Percentiles rank a stretch among this genome's conserved stretches.
These are phyloP conservation scores for Brenthis daphne DNA, from an alignment of 2,888 invertebrate genomes.

Conservation along the genomic window DNA sequence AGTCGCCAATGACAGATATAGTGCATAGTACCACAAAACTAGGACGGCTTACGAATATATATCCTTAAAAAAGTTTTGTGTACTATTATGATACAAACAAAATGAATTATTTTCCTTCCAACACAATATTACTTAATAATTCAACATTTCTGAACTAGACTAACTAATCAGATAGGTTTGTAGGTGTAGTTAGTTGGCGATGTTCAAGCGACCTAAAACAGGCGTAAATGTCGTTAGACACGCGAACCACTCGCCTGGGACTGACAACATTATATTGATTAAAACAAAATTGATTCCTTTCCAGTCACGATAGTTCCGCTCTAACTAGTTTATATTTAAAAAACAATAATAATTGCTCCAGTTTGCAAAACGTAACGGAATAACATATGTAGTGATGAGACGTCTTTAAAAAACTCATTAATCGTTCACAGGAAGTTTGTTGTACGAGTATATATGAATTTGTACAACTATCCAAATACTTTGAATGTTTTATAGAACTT, in stretches of 20 bases:
- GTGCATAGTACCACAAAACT: too few species aligned
- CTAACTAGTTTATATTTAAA: constrained; percentile 21
- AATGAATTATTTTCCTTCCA: background rate
- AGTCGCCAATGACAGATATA: too few species aligned
- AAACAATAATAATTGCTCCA: constrained; percentile 15
- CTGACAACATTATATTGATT: constrained; percentile 57
- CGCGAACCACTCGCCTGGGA: constrained; percentile 53
- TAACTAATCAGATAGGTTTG: constrained; percentile 33
- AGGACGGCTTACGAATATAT: too few species aligned
- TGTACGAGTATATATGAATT: too few species aligned
- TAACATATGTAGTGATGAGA: background rate
- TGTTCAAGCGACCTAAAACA: constrained; percentile 33
- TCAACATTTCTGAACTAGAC: constrained; percentile 18
- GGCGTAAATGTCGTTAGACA: constrained; percentile 57
- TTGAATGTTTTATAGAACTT: too few species aligned
- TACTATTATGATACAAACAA: too few species aligned
- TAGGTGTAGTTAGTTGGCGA: constrained; percentile 28
- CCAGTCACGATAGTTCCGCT: constrained; percentile 27
- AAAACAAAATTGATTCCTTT: constrained; percentile 37
- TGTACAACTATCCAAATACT: too few species aligned
- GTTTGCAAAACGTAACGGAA: constrained; percentile 8
- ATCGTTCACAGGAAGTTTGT: background rate
- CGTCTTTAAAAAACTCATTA: background rate
- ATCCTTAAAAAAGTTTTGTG: too few species aligned
- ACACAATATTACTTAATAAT: constrained; percentile 13